Evolutionary conservation across 2,113 vertebrate species (phyloP).

Genomic region (Chaetops frenatus): DNA sequence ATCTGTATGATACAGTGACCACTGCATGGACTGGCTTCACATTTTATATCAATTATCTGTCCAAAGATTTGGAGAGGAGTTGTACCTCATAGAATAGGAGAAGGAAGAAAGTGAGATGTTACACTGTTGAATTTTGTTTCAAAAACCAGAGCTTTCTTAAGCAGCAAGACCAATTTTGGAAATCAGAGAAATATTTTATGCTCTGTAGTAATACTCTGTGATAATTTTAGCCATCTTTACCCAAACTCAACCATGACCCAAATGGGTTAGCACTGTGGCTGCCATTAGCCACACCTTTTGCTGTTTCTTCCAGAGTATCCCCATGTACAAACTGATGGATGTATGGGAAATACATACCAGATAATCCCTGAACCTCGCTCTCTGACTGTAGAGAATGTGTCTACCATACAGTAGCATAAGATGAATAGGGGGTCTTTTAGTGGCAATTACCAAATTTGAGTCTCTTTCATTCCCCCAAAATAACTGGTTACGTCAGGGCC

Average conservation of each 20-base stretch:
- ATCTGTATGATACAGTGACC: background rate
- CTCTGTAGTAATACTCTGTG: background rate
- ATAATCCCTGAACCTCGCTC: background rate
- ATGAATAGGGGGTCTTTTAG: fast-evolving
- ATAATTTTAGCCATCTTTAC: background rate
- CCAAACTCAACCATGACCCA: background rate
- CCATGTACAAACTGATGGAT: background rate
- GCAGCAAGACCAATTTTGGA: background rate
- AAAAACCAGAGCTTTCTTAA: background rate
- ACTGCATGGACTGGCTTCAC: background rate
- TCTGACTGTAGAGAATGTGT: background rate
- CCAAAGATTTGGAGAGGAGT: background rate
- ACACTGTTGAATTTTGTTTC: background rate
- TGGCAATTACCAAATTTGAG: background rate
- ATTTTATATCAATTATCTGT: background rate
- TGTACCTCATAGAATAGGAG: background rate
- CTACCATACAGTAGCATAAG: background rate
- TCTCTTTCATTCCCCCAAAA: background rate
- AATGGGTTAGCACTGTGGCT: background rate
- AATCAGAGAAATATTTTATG: background rate
- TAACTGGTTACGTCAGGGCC: background rate
- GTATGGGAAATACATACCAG: background rate
- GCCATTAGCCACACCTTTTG: background rate
- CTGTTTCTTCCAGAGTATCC: background rate
- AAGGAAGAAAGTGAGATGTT: background rate